phyloP scores from a whole-genome alignment of 1,140 invertebrate species.

The Belonocnema kinseyi region DNA sequence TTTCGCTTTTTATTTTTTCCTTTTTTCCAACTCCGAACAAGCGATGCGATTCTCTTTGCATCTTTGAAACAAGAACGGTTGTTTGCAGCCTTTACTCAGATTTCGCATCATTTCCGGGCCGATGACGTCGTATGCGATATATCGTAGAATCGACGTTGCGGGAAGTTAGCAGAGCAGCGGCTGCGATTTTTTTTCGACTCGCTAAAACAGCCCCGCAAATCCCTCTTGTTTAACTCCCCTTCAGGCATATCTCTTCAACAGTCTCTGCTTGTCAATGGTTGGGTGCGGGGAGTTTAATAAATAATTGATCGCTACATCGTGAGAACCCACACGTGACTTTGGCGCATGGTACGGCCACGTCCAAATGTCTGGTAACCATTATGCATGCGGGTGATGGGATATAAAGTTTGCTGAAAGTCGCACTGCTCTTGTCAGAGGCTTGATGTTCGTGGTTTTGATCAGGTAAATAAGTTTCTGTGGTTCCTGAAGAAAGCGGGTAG shows the following conservation, averaged over 20 bases:
- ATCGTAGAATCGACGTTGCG: neutral
- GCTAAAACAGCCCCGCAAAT: neutral
- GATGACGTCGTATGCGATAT: slow-evolving; percentile 19
- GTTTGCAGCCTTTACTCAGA: neutral
- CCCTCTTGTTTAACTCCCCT: neutral
- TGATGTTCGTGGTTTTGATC: too few species aligned
- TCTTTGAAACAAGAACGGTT: neutral
- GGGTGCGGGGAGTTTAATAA: slow-evolving; percentile 18
- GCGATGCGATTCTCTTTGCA: neutral
- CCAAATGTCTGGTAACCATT: slow-evolving; percentile 14
- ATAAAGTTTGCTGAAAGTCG: neutral
- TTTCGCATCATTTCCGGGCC: slow-evolving; percentile 13
- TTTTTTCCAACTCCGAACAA: neutral
- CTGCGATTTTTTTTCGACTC: neutral
- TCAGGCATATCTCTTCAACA: neutral
- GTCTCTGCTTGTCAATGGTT: neutral
- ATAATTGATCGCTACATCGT: slow-evolving; percentile 24
- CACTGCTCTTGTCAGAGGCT: too few species aligned
- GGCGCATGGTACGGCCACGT: neutral
- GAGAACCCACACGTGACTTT: slow-evolving; percentile 26
- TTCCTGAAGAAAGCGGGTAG: too few species aligned
- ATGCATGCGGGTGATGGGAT: neutral
- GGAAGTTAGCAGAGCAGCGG: neutral
- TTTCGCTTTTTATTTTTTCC: neutral
- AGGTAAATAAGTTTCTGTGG: too few species aligned